Evolutionary conservation across 2,113 vertebrate species (phyloP), one percentile per base, ranked within the genome.

Genomic region (Tangachromis dhanisi): DNA sequence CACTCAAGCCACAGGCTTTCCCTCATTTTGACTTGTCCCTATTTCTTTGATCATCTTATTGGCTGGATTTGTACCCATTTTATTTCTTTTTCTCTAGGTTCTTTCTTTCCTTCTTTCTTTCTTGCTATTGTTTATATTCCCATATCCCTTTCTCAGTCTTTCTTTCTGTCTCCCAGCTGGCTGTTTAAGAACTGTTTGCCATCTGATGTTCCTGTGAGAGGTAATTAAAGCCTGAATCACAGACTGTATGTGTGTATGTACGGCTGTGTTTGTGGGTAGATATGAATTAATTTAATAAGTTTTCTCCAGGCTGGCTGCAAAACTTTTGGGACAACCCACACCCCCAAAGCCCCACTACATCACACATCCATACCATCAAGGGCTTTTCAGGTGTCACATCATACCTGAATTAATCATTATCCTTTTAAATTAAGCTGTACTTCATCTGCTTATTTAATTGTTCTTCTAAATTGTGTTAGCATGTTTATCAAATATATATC

Each of bases 121-220:
- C 40, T 66, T 38, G 68, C 21, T 17, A 21, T 40, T 80, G 16
- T 68, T 21, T 51, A 61, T 86, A 63, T 85, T 80, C 80, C 83
- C 71, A 71, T 16, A 38, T 90, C 45, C 19, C 40, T 76, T 66
- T 87, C 59, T 84, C 45, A 53, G 47, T 59, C 61, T 80, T 31
- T 80, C 57, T 73, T 66, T 86, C 47, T 76, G 63, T 86, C 73
- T 95, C 95, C 93, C 95, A 94, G 92, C 90, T 93, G 94, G 90
- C 94, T 95, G 92, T 96, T 96, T 95, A 96, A 95, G 93, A 94
- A 91, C 95, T 93, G 95, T 96, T 97, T 96, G 95, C 93, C 94
- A 93, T 96, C 93, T 92, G 93, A 95, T 95, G 90, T 92, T 96
- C 95, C 95, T 96, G 63, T 87, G 96, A 96, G 96, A 96, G 94